A percentile compares a stretch with the other conserved stretches of the same genome.
Conservation (phyloP, 1,140 invertebrate species). For the Drosophila saltans region DNA sequence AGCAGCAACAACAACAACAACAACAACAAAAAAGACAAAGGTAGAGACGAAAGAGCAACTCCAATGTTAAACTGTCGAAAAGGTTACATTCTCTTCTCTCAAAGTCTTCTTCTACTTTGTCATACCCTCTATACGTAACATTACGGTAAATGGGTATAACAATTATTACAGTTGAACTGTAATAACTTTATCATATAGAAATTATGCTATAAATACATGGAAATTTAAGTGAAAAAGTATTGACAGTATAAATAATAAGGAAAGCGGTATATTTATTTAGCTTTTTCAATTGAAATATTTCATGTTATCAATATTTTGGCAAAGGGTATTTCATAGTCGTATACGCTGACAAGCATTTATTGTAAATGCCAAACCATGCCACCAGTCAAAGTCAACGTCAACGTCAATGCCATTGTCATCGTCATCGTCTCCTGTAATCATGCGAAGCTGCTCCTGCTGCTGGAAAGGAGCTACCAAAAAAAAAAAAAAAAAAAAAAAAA, state of each 20-base stretch:
- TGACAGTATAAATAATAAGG: too few relatives aligned
- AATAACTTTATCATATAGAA: too few relatives aligned
- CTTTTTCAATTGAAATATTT: too few relatives aligned
- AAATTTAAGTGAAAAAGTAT: too few relatives aligned
- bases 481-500: neutral
- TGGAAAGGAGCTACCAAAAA: constrained; percentile 5
- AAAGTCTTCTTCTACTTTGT: neutral
- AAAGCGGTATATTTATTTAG: too few relatives aligned
- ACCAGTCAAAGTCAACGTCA: constrained; percentile 36
- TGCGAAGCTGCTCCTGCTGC: constrained; percentile 18
- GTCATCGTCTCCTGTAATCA: constrained; percentile 43
- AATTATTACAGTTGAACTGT: too few relatives aligned
- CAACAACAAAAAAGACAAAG: constrained; percentile 9
- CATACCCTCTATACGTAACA: neutral
- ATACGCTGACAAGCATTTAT: neutral
- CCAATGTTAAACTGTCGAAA: constrained; percentile 23
- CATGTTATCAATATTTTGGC: too few relatives aligned
- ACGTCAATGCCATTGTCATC: constrained; percentile 50
- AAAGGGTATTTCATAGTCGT: neutral
- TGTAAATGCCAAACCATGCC: constrained; percentile 8
- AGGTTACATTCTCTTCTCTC: constrained; percentile 16
- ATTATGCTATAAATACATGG: too few relatives aligned
- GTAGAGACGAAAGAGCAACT: constrained; percentile 5
- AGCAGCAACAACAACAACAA: neutral
- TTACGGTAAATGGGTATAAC: neutral